Conservation (phyloP, 2,797 vertebrate species). For the Chelon labrosus region DNA sequence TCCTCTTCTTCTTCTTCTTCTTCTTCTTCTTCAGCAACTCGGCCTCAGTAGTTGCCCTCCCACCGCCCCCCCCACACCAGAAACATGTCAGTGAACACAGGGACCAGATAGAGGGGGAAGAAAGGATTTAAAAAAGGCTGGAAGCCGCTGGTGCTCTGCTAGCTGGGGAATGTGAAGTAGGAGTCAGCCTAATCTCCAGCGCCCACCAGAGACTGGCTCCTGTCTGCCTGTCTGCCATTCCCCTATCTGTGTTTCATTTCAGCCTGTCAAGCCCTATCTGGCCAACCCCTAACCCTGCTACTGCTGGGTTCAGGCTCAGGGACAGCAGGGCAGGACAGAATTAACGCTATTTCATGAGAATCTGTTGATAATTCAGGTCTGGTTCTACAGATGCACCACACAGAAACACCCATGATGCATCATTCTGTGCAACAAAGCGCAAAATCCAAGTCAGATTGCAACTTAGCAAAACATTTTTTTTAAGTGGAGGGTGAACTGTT, state of each 20-base stretch:
- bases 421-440: too few relatives aligned
- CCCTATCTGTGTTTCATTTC: conserved; percentile 92
- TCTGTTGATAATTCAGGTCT: too few relatives aligned
- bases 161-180: conserved; percentile 87
- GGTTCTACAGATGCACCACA: too few relatives aligned
- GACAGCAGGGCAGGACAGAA: not conserved
- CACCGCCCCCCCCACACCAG: not conserved
- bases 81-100: conserved; percentile 17
- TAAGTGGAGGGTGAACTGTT: too few relatives aligned
- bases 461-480: too few relatives aligned
- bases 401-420: too few relatives aligned
- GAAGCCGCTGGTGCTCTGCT: conserved; percentile 46
- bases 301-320: conserved; percentile 38
- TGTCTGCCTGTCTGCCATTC: conserved; percentile 91
- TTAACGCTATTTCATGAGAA: too few relatives aligned
- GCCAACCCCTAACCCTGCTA: conserved; percentile 15
- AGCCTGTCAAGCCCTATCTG: conserved; percentile 91
- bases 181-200: conserved; percentile 90
- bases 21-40: not conserved
- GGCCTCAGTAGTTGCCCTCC: conserved; percentile 6
- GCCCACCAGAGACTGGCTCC: conserved; percentile 89
- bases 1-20: too few relatives aligned
- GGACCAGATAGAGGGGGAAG: conserved; percentile 40
- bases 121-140: conserved; percentile 23
- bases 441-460: too few relatives aligned